Evolutionary conservation across 2,797 vertebrate genomes (phyloP), one percentile per base, ranked within the genome.

Genomic region (Neosilurus mollespiculum): DNA sequence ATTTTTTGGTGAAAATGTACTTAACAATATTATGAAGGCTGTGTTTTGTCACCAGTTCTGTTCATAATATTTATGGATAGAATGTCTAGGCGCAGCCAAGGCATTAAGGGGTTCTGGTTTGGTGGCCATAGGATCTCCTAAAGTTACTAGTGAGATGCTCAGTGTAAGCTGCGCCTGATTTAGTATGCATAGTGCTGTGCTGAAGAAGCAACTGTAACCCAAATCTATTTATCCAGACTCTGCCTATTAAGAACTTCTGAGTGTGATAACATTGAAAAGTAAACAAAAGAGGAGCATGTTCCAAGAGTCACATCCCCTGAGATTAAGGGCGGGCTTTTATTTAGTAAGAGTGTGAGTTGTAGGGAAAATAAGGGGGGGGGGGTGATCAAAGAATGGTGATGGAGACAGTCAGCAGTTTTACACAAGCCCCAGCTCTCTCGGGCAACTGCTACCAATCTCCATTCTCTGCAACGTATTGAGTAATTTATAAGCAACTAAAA

Each of bases 161-260:
- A 37, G 59, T 34, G 53, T 80, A 22, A 82, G 51, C 64, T 54
- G 3, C 12, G 26, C 34, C 34, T 77, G 43, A 78, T 86, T 92
- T 91, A 84, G 87, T 89, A 92, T 93, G 90, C 90, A 86, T 43
- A 54, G 64, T 88, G 66, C 59, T 58, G 71, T 80, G 81, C 43
- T 43, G 67, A 9, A 65, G 88, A 90, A 88, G 89, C 91, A 89
- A 88, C 83, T 89, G 71, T 86, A 86, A 92, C 89, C 88, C 84
- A 84, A 83, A 88, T 89, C 87, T 89, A 83, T 88, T 92, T 85
- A 88, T 89, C 78, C 71, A 87, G 84, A 88, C 88, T 20, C 2
- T 85, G 81, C 91, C 91, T 92, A 94, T 92, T 93, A 89, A 90
- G 91, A 89, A 81, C 10, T 78, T 85, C 86, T 80, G 88, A 92